Evolutionary conservation across 2,797 vertebrate genomes (phyloP).

Genomic region (Oreonectes daqikongensis): DNA sequence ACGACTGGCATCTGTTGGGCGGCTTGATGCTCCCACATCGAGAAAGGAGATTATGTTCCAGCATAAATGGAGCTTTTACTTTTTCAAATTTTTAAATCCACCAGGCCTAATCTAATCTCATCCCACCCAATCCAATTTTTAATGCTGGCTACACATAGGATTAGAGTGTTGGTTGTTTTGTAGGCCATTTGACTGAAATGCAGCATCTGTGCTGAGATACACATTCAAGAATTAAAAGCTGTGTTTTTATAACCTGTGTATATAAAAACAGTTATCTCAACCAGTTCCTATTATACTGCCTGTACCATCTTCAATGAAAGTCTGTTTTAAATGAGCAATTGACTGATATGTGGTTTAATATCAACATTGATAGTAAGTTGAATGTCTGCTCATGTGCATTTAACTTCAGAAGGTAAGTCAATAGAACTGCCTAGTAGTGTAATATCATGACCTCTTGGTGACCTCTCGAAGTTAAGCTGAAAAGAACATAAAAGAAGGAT

Average conservation of each 20-base stretch:
- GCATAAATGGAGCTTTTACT: constrained; percentile 93
- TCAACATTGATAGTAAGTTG: neutral
- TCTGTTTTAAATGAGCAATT: neutral
- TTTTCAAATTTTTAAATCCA: constrained; percentile 85
- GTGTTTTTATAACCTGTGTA: neutral
- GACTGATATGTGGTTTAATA: neutral
- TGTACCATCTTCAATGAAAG: neutral
- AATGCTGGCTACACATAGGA: constrained; percentile 96
- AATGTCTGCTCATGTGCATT: neutral
- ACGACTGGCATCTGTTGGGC: constrained; percentile 78
- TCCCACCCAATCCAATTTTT: constrained; percentile 98
- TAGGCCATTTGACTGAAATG: constrained; percentile 84
- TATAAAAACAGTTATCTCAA: constrained; percentile 5
- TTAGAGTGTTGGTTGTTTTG: constrained; percentile 88
- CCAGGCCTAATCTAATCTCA: constrained; percentile 97
- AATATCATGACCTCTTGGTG: constrained; percentile 41
- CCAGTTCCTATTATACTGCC: too few relatives aligned
- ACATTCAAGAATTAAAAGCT: constrained; percentile 46
- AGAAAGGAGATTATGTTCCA: constrained; percentile 93
- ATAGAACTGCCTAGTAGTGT: neutral
- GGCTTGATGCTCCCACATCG: constrained; percentile 81
- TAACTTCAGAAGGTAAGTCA: neutral
- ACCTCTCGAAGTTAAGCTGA: constrained; percentile 56
- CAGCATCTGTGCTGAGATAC: constrained; percentile 80
- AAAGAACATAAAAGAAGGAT: constrained; percentile 53